Evolutionary conservation across 2,888 invertebrate genomes (phyloP), one percentile per base, ranked within the genome.

Genomic region (Cryptocheilus praepositus): DNA sequence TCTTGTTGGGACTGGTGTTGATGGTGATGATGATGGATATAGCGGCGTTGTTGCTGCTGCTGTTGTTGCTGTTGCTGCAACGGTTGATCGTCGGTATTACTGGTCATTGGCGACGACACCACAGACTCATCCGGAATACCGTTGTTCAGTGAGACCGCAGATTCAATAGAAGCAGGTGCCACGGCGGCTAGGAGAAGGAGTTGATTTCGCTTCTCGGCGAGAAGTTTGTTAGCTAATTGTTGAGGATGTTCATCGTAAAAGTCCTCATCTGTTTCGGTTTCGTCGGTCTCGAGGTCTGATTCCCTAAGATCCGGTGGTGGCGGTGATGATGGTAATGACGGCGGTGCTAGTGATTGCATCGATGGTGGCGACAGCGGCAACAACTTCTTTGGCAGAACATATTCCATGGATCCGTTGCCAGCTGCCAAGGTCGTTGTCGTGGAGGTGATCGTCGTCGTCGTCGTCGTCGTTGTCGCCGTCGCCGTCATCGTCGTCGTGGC

Each of bases 191-290:
- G 88, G 36, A 92, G 86, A 84, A 94, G 86, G 61, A 94, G 85
- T 74, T 93, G 93, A 77, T 93, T 93, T 3, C 94, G 92, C 86
- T 95, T 95, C 82, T 95, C 94, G 13, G 93, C 93, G 56, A 95
- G 87, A 61, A 95, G 80, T 85, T 95, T 94, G 74, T 91, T 94
- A 0, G 94, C 95, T 69, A 94, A 87, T 81, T 91, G 91, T 80
- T 95, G 95, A 0, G 96, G 96, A 87, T 95, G 92, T 81, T 95
- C 92, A 85, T 96, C 96, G 85, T 96, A 96, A 88, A 96, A 96
- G 79, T 96, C 96, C 89, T 96, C 96, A 86, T 96, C 96, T 0
- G 95, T 95, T 73, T 95, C 95, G 57, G 95, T 94, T 87, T 96
- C 94, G 16, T 94, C 93, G 0, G 96, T 96, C 79, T 96, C 95